Conservation (phyloP, 2,888 invertebrate species). For the Lasioglossum lativentre region DNA sequence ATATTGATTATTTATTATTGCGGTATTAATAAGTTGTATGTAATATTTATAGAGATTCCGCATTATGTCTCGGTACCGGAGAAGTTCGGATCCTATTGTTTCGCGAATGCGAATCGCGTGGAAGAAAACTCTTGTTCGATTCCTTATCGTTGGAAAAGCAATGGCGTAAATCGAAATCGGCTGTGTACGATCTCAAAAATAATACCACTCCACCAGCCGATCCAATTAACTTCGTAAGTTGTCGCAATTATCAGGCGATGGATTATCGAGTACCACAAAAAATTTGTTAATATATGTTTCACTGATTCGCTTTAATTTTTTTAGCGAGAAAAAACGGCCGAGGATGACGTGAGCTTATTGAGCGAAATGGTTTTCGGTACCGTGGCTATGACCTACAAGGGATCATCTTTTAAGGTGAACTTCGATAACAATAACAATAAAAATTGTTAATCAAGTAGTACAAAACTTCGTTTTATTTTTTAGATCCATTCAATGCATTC, state of each 20-base stretch:
- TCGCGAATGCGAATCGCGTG: conserved; percentile 94
- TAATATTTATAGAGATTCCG: conserved; percentile 83
- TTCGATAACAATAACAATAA: background rate
- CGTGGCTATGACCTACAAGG: conserved; percentile 94
- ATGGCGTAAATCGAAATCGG: conserved; percentile 54
- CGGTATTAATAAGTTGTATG: background rate
- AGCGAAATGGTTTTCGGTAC: conserved; percentile 98
- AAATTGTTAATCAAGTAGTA: background rate
- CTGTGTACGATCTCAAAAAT: conserved; percentile 42
- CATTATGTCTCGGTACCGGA: conserved; percentile 88
- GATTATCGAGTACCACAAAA: background rate
- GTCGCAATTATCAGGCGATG: conserved; percentile 86
- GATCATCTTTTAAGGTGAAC: conserved; percentile 92
- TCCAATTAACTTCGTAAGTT: conserved; percentile 88
- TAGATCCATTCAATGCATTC: conserved; percentile 85
- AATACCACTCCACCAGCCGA: conserved; percentile 80
- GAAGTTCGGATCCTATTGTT: conserved; percentile 93
- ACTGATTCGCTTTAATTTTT: conserved; percentile 24
- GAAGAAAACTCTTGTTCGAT: conserved; percentile 93
- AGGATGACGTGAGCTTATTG: conserved; percentile 89
- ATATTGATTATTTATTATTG: conserved; percentile 1
- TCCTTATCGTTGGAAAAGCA: conserved; percentile 90
- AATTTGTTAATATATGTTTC: background rate
- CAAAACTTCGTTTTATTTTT: conserved; percentile 36
- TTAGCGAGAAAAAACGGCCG: conserved; percentile 63